Evolutionary conservation across 2,113 vertebrate species (phyloP).

Genomic region (Ascaphus truei): DNA sequence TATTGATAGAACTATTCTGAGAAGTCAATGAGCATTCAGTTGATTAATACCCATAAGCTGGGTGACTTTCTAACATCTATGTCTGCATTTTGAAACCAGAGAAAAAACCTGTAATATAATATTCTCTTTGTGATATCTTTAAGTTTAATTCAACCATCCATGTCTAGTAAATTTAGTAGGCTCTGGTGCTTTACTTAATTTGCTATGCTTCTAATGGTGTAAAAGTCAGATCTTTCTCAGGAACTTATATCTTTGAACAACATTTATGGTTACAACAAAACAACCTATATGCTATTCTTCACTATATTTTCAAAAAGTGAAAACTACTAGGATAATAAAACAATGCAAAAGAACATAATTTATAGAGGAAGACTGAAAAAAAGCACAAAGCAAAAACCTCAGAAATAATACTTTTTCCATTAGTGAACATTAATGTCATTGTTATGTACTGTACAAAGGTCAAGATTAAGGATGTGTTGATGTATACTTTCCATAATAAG

Average conservation of each 20-base stretch:
- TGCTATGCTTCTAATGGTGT: too few species aligned
- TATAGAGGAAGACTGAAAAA: conserved; percentile 9
- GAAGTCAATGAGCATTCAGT: conserved; percentile 62
- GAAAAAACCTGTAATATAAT: conserved; percentile 52
- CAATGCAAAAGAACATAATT: too few species aligned
- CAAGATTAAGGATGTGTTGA: too few species aligned
- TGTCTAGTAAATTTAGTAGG: conserved; percentile 34
- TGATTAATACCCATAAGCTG: conserved; percentile 63
- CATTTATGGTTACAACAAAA: not conserved
- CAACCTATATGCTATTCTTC: too few species aligned
- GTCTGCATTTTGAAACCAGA: conserved; percentile 49
- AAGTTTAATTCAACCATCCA: conserved; percentile 47
- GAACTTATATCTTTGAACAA: conserved; percentile 3
- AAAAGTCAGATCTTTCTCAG: conserved; percentile 1
- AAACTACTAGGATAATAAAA: too few species aligned
- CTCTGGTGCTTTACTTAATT: conserved; percentile 34
- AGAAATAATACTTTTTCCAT: too few species aligned
- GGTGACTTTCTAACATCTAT: conserved; percentile 54
- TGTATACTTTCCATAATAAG: too few species aligned
- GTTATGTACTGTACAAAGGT: too few species aligned
- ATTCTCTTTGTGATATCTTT: conserved; percentile 53
- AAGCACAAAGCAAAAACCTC: not conserved
- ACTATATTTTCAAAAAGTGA: too few species aligned
- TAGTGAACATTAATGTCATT: too few species aligned
- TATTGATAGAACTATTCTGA: conserved; percentile 72